Conservation (phyloP, 1,140 invertebrate genomes). For the Geopemphigus sp. region DNA sequence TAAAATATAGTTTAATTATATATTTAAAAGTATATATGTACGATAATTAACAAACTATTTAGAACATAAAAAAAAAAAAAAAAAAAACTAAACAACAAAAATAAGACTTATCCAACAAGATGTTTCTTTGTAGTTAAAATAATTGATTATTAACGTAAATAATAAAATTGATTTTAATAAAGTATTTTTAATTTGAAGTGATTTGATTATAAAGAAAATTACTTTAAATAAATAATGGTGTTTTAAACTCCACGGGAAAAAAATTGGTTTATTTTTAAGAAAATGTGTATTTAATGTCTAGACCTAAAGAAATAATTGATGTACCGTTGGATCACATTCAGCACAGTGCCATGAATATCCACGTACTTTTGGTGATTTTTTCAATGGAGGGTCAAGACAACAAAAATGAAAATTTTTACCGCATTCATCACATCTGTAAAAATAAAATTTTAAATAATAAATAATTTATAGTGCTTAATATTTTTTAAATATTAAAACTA, state of each 20-base stretch:
- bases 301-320: not conserved
- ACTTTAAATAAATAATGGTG: no score
- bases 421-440: slow-evolving; percentile 86
- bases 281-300: not conserved
- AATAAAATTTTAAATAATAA: slow-evolving; percentile 39
- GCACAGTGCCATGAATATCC: slow-evolving; percentile 95
- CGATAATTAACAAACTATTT: not conserved
- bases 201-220: no score
- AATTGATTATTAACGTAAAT: no score
- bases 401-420: slow-evolving; percentile 85
- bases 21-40: no score
- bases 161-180: not conserved
- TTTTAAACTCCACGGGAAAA: no score
- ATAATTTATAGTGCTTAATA: not conserved
- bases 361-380: slow-evolving; percentile 87
- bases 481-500: no score
- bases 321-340: slow-evolving; percentile 86
- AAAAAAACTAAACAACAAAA: no score
- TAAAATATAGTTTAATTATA: not conserved
- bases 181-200: not conserved
- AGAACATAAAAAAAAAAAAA: no score
- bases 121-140: no score
- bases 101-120: no score
- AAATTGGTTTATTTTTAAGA: not conserved
- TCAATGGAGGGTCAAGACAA: slow-evolving; percentile 87